phyloP scores from a whole-genome alignment of 2,888 invertebrate species.

The Tenthredo amoena region DNA sequence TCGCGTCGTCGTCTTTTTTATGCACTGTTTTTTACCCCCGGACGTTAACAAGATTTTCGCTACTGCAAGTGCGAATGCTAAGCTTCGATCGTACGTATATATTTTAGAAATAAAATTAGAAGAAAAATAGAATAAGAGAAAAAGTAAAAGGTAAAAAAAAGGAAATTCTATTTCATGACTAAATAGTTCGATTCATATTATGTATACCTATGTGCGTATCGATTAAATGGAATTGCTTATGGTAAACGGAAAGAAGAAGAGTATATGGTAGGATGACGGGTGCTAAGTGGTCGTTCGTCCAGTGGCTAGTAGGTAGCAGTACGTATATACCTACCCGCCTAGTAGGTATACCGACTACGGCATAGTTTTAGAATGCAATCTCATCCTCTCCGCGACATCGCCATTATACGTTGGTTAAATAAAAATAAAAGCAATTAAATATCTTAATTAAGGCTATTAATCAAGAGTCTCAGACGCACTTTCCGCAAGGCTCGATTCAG shows the following conservation, averaged over 20 bases:
- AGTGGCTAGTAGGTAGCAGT: conserved; percentile 2
- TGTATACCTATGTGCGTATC: not conserved
- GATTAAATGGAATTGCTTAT: conserved; percentile 1
- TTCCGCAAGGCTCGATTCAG: conserved; percentile 71
- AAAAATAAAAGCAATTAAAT: conserved; percentile 80
- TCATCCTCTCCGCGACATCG: conserved; percentile 55
- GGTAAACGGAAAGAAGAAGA: not conserved
- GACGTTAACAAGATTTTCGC: conserved; percentile 19
- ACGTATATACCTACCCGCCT: not conserved
- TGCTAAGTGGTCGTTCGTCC: conserved; percentile 48
- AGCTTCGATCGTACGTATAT: not conserved
- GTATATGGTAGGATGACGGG: conserved; percentile 38
- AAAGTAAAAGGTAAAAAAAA: not conserved
- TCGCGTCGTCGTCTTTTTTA: conserved; percentile 15
- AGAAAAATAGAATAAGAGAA: not conserved
- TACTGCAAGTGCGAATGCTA: not conserved
- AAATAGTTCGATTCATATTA: not conserved
- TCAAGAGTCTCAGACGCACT: conserved; percentile 80
- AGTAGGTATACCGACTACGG: not conserved
- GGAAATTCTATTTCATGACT: not conserved
- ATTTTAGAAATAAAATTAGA: not conserved
- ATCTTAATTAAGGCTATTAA: conserved; percentile 82
- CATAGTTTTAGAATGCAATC: conserved; percentile 51
- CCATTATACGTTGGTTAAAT: conserved; percentile 70
- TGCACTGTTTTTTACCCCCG: not conserved